phyloP scores from a whole-genome alignment of 2,888 invertebrate genomes.

The Shargacucullia verbasci region DNA sequence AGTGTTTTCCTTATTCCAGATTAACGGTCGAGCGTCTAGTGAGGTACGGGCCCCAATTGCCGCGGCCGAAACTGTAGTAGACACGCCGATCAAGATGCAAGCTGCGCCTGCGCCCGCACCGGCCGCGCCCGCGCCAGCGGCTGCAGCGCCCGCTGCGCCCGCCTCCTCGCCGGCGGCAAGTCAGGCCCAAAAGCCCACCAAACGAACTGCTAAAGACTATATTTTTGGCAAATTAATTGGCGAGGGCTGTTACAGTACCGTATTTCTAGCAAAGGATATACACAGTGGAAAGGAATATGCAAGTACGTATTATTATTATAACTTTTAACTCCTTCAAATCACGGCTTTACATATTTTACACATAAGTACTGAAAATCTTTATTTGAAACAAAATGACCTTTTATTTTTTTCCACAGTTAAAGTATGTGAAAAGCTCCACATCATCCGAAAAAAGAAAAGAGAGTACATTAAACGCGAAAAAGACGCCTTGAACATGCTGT shows the following conservation, averaged over 20 bases:
- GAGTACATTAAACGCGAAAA: slow-evolving; percentile 98
- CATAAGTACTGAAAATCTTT: neutral
- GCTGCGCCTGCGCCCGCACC: slow-evolving; percentile 83
- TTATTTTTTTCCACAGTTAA: slow-evolving; percentile 92
- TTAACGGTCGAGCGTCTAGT: slow-evolving; percentile 78
- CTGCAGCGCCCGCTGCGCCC: slow-evolving; percentile 75
- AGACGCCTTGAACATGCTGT: slow-evolving; percentile 96
- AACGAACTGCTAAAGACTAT: slow-evolving; percentile 95
- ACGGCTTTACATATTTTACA: no score
- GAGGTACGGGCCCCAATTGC: slow-evolving; percentile 88
- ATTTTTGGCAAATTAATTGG: slow-evolving; percentile 98
- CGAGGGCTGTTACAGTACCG: slow-evolving; percentile 99
- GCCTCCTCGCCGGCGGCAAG: slow-evolving; percentile 81
- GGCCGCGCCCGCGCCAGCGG: slow-evolving; percentile 75
- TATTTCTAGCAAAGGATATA: slow-evolving; percentile 97
- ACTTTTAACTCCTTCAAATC: neutral
- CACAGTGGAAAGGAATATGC: slow-evolving; percentile 97
- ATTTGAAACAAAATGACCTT: slow-evolving; percentile 21
- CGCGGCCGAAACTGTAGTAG: slow-evolving; percentile 85
- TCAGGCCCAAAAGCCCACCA: slow-evolving; percentile 85
- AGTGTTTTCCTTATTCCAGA: slow-evolving; percentile 75
- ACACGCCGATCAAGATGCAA: slow-evolving; percentile 87
- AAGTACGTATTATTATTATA: slow-evolving; percentile 90
- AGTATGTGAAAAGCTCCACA: slow-evolving; percentile 98
- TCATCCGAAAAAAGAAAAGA: slow-evolving; percentile 97